Conservation (phyloP, 2,113 vertebrate genomes). For the Actenoides lindsayi region DNA sequence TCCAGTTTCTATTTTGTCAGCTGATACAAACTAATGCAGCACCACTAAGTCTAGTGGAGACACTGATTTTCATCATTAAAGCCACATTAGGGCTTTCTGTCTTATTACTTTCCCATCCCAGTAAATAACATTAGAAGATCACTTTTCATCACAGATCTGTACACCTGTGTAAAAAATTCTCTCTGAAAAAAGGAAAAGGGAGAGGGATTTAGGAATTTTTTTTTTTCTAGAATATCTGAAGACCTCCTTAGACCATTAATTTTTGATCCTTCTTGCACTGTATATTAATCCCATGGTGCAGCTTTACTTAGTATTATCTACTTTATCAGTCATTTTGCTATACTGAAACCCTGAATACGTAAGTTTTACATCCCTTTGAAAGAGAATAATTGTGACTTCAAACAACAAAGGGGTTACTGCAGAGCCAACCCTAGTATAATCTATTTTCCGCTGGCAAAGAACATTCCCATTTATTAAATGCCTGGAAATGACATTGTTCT, state of each 20-base stretch:
- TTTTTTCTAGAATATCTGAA: not conserved
- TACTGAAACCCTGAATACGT: not conserved
- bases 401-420: not conserved
- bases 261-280: not conserved
- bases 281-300: not conserved
- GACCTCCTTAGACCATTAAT: not conserved
- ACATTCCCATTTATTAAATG: not conserved
- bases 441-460: not conserved
- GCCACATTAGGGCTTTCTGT: not conserved
- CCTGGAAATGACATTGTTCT: not conserved
- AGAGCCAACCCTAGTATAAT: not conserved
- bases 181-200: not conserved
- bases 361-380: not conserved
- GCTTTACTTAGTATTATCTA: not conserved
- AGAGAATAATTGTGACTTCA: conserved; percentile 28
- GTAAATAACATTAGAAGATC: not conserved
- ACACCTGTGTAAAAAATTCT: not conserved
- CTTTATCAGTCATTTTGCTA: not conserved
- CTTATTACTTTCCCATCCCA: not conserved
- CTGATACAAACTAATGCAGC: not conserved
- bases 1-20: not conserved
- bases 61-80: not conserved
- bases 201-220: not conserved
- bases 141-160: not conserved
- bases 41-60: not conserved